Evolutionary conservation across 1,140 invertebrate genomes (phyloP).

Genomic region (Bradysia coprophila): DNA sequence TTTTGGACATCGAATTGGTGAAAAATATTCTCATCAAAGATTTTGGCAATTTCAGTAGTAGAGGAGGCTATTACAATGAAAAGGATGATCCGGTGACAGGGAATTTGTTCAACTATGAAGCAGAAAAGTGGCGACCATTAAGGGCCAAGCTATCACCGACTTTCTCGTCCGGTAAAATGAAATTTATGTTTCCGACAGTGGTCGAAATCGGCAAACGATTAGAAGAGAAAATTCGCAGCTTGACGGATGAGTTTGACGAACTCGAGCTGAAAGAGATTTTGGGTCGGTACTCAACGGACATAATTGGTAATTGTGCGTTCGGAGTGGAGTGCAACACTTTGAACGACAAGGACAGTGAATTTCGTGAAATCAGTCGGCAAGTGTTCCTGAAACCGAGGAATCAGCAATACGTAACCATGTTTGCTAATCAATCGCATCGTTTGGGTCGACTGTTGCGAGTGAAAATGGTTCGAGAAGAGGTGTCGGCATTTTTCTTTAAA

Average conservation of each 20-base stretch:
- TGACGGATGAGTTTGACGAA: slow-evolving; percentile 12
- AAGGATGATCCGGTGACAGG: slow-evolving; percentile 5
- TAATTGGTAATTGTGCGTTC: slow-evolving; percentile 9
- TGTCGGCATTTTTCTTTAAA: slow-evolving; percentile 25
- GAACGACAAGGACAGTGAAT: slow-evolving; percentile 7
- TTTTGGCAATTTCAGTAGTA: slow-evolving; percentile 8
- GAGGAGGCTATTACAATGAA: slow-evolving; percentile 5
- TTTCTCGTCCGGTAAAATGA: slow-evolving; percentile 22
- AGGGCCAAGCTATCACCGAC: slow-evolving; percentile 28
- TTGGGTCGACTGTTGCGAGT: slow-evolving; percentile 9
- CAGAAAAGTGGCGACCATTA: slow-evolving; percentile 17
- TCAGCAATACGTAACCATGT: slow-evolving; percentile 3
- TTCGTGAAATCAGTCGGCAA: slow-evolving; percentile 1
- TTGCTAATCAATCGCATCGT: slow-evolving; percentile 6
- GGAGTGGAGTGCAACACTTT: slow-evolving; percentile 10
- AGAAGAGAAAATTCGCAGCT: slow-evolving; percentile 13
- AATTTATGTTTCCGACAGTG: slow-evolving; percentile 19
- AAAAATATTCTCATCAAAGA: slow-evolving; percentile 13
- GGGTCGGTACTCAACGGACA: slow-evolving; percentile 7
- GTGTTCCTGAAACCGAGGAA: background rate
- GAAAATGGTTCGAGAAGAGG: slow-evolving; percentile 4
- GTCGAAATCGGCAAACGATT: slow-evolving; percentile 21
- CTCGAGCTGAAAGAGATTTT: slow-evolving; percentile 6
- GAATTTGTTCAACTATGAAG: slow-evolving; percentile 8
- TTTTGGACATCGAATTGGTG: slow-evolving; percentile 26